Evolutionary conservation across 2,888 invertebrate species (phyloP).

Genomic region (Iselma pallidipennis): DNA sequence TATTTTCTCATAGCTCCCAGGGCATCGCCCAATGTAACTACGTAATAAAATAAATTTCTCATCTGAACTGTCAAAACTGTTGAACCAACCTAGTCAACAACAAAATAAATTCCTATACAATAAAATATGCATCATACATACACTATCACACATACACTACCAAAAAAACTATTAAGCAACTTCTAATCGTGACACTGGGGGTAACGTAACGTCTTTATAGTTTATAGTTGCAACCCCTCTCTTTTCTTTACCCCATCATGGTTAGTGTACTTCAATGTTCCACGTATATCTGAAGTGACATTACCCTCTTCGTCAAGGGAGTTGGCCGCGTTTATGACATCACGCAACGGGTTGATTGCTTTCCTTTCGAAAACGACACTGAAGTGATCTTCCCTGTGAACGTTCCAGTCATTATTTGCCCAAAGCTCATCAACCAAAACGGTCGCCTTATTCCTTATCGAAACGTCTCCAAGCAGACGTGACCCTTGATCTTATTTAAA

Average conservation of each 20-base stretch:
- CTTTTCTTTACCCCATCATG: background rate
- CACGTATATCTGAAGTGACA: slow-evolving; percentile 32
- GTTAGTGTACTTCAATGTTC: slow-evolving; percentile 26
- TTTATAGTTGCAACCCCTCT: background rate
- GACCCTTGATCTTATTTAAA: background rate
- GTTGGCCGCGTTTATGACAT: slow-evolving; percentile 50
- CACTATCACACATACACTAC: too few relatives aligned
- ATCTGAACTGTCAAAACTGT: slow-evolving; percentile 23
- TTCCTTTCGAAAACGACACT: slow-evolving; percentile 42
- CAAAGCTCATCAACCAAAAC: slow-evolving; percentile 51
- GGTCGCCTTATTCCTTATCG: slow-evolving; percentile 37
- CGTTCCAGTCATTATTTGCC: slow-evolving; percentile 51
- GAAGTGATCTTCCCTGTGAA: slow-evolving; percentile 38
- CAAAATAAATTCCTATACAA: background rate
- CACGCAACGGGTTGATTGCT: slow-evolving; percentile 57
- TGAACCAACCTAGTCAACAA: background rate
- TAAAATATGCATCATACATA: background rate
- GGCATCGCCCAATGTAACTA: slow-evolving; percentile 1
- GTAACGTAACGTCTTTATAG: slow-evolving; percentile 21
- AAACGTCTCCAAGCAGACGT: slow-evolving; percentile 1
- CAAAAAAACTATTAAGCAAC: background rate
- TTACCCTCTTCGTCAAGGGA: slow-evolving; percentile 38
- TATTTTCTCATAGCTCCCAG: slow-evolving; percentile 24
- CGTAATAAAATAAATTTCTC: slow-evolving; percentile 25
- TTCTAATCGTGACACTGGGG: background rate